phyloP scores from a whole-genome alignment of 2,888 invertebrate genomes.

The Caenorhabditis sulstoni region DNA sequence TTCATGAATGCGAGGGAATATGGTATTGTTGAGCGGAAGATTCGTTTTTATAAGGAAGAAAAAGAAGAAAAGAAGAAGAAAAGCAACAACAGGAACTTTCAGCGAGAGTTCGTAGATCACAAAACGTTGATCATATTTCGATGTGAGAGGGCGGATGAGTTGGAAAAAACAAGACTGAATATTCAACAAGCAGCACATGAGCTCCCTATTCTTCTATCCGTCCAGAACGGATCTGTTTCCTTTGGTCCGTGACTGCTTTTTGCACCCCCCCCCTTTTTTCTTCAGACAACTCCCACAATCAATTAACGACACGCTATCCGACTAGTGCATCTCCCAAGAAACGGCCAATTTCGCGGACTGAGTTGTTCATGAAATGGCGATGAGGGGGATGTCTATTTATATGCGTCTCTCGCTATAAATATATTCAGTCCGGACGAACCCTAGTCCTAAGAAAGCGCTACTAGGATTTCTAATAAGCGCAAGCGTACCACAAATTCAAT shows the following conservation, averaged over 20 bases:
- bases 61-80: neutral
- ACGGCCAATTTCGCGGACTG: no score
- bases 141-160: constrained; percentile 18
- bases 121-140: constrained; percentile 42
- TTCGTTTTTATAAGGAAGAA: neutral
- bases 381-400: constrained; percentile 29
- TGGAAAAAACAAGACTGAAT: constrained; percentile 48
- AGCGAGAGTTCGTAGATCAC: constrained; percentile 14
- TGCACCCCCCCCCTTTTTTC: no score
- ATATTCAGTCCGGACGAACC: neutral
- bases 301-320: neutral
- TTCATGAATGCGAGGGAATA: neutral
- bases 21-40: neutral
- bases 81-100: constrained; percentile 5
- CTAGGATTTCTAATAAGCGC: constrained; percentile 54
- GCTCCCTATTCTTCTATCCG: neutral
- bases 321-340: no score
- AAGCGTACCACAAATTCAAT: constrained; percentile 36
- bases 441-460: neutral
- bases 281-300: no score
- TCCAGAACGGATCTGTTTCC: constrained; percentile 23
- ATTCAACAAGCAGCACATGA: constrained; percentile 27
- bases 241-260: neutral
- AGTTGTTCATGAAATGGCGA: neutral
- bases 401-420: constrained; percentile 11